phyloP scores from a whole-genome alignment of 1,140 invertebrate species.

The Tyrophagus putrescentiae region DNA sequence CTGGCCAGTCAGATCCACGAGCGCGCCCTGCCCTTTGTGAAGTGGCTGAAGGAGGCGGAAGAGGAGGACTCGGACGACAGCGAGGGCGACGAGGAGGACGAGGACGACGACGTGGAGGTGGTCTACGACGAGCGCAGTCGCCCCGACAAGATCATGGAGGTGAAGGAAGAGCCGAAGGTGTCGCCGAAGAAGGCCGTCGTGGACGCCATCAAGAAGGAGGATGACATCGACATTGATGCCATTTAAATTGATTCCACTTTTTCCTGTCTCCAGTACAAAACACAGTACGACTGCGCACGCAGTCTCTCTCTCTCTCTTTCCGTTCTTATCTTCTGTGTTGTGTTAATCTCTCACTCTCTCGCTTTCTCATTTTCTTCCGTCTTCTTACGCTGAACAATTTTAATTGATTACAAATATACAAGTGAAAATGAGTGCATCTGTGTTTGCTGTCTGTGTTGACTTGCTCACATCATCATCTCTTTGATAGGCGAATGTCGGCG shows the following conservation, averaged over 20 bases:
- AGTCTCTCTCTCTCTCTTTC: too few relatives aligned
- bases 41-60: conserved; percentile 91
- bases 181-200: conserved; percentile 38
- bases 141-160: conserved; percentile 21
- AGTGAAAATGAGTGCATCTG: too few relatives aligned
- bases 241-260: conserved; percentile 46
- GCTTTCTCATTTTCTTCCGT: too few relatives aligned
- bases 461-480: too few relatives aligned
- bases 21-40: conserved; percentile 80
- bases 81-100: conserved; percentile 43
- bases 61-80: conserved; percentile 60
- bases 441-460: too few relatives aligned
- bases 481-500: too few relatives aligned
- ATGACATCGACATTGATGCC: conserved; percentile 72
- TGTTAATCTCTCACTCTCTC: too few relatives aligned
- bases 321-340: too few relatives aligned
- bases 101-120: conserved; percentile 47
- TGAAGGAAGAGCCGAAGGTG: conserved; percentile 27
- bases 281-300: not conserved
- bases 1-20: conserved; percentile 78
- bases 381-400: too few relatives aligned
- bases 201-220: conserved; percentile 34
- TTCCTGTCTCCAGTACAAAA: not conserved
- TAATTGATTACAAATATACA: too few relatives aligned
- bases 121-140: conserved; percentile 22